Evolutionary conservation across 2,113 vertebrate genomes (phyloP), one percentile per base, ranked within the genome.

Genomic region (Cettia cetti): DNA sequence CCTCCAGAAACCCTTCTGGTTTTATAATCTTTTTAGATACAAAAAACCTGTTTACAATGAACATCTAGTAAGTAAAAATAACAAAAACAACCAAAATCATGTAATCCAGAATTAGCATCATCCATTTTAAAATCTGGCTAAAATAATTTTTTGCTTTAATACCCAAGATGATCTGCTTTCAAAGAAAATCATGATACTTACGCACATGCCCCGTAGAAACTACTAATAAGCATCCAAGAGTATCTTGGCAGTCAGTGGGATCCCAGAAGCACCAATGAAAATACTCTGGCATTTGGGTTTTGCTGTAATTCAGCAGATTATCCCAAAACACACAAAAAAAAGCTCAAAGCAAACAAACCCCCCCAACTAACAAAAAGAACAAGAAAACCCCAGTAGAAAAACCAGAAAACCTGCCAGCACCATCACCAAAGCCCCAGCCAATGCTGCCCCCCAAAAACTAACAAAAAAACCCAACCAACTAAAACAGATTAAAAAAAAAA

Each of bases 371-470:
- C 11, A 15, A 53, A 26, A 75, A n/a, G 2, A 65, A n/a, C 2
- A 65, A 22, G 56, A 33, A 60, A 76, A 61, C 4, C 8, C 9
- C 31, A 28, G 23, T 12, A 65, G 33, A 54, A 31, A 45, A 42
- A 42, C 13, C 11, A 18, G 8, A 57, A 30, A 28, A 22, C 30
- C 3, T 3, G 44, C 8, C 15, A 39, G 6, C 9, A n/a, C 0
- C 22, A 39, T 13, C 35, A 23, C 6, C 31, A 30, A 30, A 30
- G 28, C 11, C 11, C 8, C 30, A 42, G 24, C 20, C 31, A 50
- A 33, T n/a, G n/a, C n/a, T n/a, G n/a, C 1, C 4, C 14, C 5
- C 6, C 15, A 1, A 27, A 71, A 70, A 14, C 11, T 6, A 24
- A 35, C 20, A 40, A 31, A 82, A 70, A 70, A 24, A 2, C 1